Base-by-base conservation (phyloP, 1,140 invertebrate species). In the Drosophila mayri region DNA sequence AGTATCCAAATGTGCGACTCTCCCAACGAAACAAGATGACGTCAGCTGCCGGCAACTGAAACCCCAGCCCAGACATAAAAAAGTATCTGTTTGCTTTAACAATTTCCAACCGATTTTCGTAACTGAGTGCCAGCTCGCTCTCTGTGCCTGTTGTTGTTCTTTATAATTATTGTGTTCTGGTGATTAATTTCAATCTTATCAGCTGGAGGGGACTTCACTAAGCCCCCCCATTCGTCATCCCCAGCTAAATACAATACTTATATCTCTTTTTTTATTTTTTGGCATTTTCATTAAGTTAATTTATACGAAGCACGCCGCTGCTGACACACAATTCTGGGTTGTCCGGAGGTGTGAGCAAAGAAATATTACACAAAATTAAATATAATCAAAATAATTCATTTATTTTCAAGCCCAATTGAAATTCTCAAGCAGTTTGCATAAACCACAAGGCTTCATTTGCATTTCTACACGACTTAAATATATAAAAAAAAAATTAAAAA, bases 111-210 rank as follows among this genome's bases (percentile, higher is more conserved):
- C 28, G 70, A 73, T 73, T 72, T 72, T 73, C 70, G 66, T 72
- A 71, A 72, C 47, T 47, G 30, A 65, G 43, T 65, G 60, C 68
- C 28, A 74, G 47, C 50, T 47, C 37, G 6, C 8, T 30, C 28
- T 55, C 77, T 79, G 25, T 65, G 32, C 12, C 12, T 3, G 4
- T 11, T 64, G 25, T 46, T 37, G 44, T n/a, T 25, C 35, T 41
- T 41, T 59, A 43, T 57, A 49, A 63, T 82, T 81, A 58, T 59
- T 40, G 46, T 62, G 62, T 68, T 61, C 60, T 44, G n/a, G 44
- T 58, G 63, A 82, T 82, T 79, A 76, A 76, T 70, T 59, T 70
- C 65, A 86, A 76, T 86, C 82, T 86, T 86, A 86, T 86, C 82
- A 72, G 43, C 9, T 18, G 25, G 4, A 25, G 50, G 35, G 58